phyloP scores from a whole-genome alignment of 1,140 invertebrate species.

The Pantala flavescens region DNA sequence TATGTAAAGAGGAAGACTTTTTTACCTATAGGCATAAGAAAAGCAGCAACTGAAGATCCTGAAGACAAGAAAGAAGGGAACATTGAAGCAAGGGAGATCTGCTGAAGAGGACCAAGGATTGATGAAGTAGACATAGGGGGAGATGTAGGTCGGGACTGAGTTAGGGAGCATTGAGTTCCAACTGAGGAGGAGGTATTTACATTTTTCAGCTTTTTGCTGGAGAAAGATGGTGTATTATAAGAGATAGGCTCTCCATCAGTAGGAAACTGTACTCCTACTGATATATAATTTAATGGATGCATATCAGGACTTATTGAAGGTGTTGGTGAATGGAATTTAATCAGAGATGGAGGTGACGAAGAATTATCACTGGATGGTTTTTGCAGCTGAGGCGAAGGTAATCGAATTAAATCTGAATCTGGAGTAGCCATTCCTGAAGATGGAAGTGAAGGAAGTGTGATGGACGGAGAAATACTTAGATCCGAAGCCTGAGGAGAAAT shows the following conservation, averaged over 20 bases:
- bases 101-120: background rate
- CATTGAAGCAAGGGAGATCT: background rate
- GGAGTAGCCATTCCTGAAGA: background rate
- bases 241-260: background rate
- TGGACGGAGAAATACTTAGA: background rate
- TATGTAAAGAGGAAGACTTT: background rate
- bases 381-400: background rate
- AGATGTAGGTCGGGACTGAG: background rate
- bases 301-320: background rate
- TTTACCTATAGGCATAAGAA: slow-evolving; percentile 29
- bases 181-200: background rate
- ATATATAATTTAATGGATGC: background rate
- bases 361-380: background rate
- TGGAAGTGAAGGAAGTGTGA: background rate
- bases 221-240: background rate
- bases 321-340: background rate
- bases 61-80: background rate
- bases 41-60: slow-evolving; percentile 30
- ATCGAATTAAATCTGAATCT: background rate
- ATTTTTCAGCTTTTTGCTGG: background rate
- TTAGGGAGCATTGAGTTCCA: background rate
- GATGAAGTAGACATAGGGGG: background rate
- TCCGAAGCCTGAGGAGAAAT: background rate
- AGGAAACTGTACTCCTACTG: background rate
- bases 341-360: background rate